phyloP scores from a whole-genome alignment of 2,888 invertebrate genomes.

The Agrochola litura region DNA sequence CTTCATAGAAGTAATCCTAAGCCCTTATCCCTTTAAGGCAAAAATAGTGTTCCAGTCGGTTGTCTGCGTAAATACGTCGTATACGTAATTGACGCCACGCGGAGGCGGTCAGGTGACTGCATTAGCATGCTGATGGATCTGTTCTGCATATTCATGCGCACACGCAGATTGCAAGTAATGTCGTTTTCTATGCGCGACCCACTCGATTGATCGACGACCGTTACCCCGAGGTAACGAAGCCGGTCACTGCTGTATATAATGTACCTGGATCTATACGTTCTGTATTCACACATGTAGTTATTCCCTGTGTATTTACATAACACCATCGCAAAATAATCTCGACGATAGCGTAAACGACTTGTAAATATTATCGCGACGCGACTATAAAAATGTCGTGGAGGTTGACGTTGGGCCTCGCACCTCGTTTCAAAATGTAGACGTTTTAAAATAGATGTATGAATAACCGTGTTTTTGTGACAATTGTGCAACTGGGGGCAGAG shows the following conservation, averaged over 20 bases:
- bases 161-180: slow-evolving; percentile 67
- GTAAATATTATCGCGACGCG: slow-evolving; percentile 48
- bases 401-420: slow-evolving; percentile 45
- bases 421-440: slow-evolving; percentile 43
- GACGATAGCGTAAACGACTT: slow-evolving; percentile 51
- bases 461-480: slow-evolving; percentile 65
- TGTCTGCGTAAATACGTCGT: slow-evolving; percentile 57
- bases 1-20: background rate
- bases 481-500: slow-evolving; percentile 69
- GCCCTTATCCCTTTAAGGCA: background rate
- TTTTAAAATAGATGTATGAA: slow-evolving; percentile 59
- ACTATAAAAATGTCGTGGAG: slow-evolving; percentile 53
- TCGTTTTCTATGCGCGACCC: slow-evolving; percentile 65
- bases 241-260: slow-evolving; percentile 38
- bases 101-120: slow-evolving; percentile 68
- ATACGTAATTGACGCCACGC: slow-evolving; percentile 68
- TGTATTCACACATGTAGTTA: slow-evolving; percentile 2
- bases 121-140: slow-evolving; percentile 79
- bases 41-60: slow-evolving; percentile 24
- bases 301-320: slow-evolving; percentile 39
- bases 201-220: slow-evolving; percentile 66
- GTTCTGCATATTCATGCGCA: slow-evolving; percentile 75
- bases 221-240: slow-evolving; percentile 62
- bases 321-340: slow-evolving; percentile 42
- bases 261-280: slow-evolving; percentile 29